Conservation (phyloP, 1,140 invertebrate species). For the Drosophila jambulina region DNA sequence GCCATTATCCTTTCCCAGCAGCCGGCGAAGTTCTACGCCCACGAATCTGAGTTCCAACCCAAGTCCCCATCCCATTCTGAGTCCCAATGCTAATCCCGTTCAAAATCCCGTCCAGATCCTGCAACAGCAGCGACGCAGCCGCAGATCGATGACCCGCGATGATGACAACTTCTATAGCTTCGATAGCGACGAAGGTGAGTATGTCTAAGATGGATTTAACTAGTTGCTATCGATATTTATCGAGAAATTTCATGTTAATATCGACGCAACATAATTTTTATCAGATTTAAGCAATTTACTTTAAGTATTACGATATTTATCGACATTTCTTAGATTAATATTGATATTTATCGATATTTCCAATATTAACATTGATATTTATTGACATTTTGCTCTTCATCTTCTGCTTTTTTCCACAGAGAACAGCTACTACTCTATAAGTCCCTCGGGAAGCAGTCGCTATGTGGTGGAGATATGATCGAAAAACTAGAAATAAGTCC, state of each 20-base stretch:
- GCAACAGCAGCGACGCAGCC: slow-evolving; percentile 48
- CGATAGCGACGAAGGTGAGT: slow-evolving; percentile 82
- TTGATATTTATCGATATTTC: too few relatives aligned
- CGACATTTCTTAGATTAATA: too few relatives aligned
- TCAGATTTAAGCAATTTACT: too few relatives aligned
- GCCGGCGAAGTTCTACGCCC: slow-evolving; percentile 55
- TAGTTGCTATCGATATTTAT: background rate
- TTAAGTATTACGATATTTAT: background rate
- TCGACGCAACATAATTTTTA: background rate
- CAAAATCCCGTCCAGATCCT: slow-evolving; percentile 17
- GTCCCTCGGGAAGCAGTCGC: slow-evolving; percentile 79
- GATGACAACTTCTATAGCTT: slow-evolving; percentile 83
- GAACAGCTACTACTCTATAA: slow-evolving; percentile 83
- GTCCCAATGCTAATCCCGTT: slow-evolving; percentile 10
- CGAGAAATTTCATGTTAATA: background rate
- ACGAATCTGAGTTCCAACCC: slow-evolving; percentile 25
- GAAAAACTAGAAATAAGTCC: background rate
- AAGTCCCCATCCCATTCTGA: background rate
- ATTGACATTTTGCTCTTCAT: too few relatives aligned
- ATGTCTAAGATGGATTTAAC: background rate
- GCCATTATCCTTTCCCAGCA: slow-evolving; percentile 56
- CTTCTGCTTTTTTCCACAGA: too few relatives aligned
- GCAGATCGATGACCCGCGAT: slow-evolving; percentile 76
- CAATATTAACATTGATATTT: too few relatives aligned
- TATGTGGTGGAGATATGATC: slow-evolving; percentile 79